Conservation (phyloP, 2,797 vertebrate species). For the Lycodopsis pacificus region DNA sequence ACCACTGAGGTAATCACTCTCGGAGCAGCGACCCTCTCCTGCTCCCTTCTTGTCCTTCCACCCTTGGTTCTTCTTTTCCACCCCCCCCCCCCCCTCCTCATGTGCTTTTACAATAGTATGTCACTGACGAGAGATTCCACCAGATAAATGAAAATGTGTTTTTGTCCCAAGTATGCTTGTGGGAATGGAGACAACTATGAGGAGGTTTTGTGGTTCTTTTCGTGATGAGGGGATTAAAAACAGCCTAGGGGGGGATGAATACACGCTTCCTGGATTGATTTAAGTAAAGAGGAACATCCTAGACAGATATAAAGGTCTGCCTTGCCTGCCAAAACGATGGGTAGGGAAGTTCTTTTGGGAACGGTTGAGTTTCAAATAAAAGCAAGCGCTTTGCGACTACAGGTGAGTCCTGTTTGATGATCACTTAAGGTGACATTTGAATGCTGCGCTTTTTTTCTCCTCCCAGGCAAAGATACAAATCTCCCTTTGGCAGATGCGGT, state of each 20-base stretch:
- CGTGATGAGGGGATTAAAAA: constrained; percentile 71
- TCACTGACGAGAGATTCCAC: constrained; percentile 54
- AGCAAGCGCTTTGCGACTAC: constrained; percentile 46
- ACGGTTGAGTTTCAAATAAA: constrained; percentile 70
- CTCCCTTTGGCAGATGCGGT: constrained; percentile 69
- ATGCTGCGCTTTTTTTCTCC: constrained; percentile 31
- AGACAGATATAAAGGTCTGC: constrained; percentile 60
- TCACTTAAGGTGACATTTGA: constrained; percentile 68
- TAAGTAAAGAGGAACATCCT: constrained; percentile 61
- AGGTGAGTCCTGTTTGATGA: constrained; percentile 73
- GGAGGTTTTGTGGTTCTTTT: constrained; percentile 55
- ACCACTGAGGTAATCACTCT: constrained; percentile 78
- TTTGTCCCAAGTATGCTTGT: constrained; percentile 53
- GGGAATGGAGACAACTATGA: constrained; percentile 59
- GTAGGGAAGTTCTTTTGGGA: constrained; percentile 56
- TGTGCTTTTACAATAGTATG: constrained; percentile 34
- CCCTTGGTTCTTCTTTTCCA: constrained; percentile 22
- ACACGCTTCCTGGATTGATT: constrained; percentile 62
- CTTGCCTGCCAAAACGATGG: constrained; percentile 54
- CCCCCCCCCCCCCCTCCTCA: constrained; percentile 15
- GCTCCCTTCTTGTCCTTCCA: constrained; percentile 39
- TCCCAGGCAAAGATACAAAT: constrained; percentile 73
- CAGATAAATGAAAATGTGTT: constrained; percentile 59
- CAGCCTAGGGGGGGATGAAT: constrained; percentile 48
- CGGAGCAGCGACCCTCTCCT: constrained; percentile 54